Base-by-base conservation (phyloP, 2,113 vertebrate genomes). In the Ctenodactylus gundi region DNA sequence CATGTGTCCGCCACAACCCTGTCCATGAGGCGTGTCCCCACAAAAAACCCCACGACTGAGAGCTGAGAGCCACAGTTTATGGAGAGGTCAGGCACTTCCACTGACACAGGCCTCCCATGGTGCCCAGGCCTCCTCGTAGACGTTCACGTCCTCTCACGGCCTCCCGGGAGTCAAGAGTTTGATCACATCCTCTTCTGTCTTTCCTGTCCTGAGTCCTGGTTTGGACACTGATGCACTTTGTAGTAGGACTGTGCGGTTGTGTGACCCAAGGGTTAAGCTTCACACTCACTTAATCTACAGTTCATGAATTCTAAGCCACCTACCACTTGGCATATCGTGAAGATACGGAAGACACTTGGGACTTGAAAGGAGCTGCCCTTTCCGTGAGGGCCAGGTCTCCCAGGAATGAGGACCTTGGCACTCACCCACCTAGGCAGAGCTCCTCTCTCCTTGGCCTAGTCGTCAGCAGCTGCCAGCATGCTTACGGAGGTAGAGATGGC, bases 261-360 rank as follows among this genome's bases (percentile, higher is more conserved):
- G 1, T 85, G 77, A 96, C 90, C 46, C 55, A 87, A 86, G 39
- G 41, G 67, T 93, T 94, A 91, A 2, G 4, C 60, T 85, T 49
- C 62, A 81, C 41, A 87, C 51, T 91, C 51, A 81, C 44, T 57
- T 65, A 75, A 92, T 96, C 60, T 88, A 94, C 95, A 94, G 89
- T 75, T 80, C 64, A 84, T 83, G 23, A 84, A 72, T 92, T 60
- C 94, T 83, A 91, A 89, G 46, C 84, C 91, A 87, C 67, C 78
- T 87, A 89, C 70, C 85, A 13, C 12, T 6, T 55, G 39, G 25
- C 62, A 83, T 23, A 91, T 46, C 31, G 39, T 62, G 29, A 53
- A 65, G 51, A 53, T 87, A 2, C 49, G n/a, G 9, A 46, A 85
- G 68, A 36, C 41, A 27, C 10, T 10, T 39, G 68, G 15, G 31